phyloP scores from a whole-genome alignment of 1,140 invertebrate genomes.

The Diachasmimorpha longicaudata region DNA sequence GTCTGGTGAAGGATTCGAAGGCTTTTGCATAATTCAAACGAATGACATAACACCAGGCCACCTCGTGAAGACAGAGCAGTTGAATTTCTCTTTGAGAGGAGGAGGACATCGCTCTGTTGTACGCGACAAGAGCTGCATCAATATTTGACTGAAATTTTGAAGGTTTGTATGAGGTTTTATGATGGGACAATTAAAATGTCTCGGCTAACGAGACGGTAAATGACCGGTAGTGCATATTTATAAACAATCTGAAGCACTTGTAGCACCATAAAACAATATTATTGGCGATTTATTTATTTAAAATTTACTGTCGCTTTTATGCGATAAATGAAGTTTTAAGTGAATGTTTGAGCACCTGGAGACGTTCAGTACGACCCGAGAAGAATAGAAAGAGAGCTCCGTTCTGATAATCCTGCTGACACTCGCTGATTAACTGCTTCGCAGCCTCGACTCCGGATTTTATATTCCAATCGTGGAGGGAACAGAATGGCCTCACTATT shows the following conservation, averaged over 20 bases:
- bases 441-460: slow-evolving; percentile 68
- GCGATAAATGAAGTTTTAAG: background rate
- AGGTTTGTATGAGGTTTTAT: background rate
- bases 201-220: too few relatives aligned
- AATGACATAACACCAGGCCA: slow-evolving; percentile 76
- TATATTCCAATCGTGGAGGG: slow-evolving; percentile 70
- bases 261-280: too few relatives aligned
- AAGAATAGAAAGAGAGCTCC: slow-evolving; percentile 78
- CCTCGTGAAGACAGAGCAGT: slow-evolving; percentile 74
- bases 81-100: slow-evolving; percentile 73
- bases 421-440: slow-evolving; percentile 67
- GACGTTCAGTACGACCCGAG: slow-evolving; percentile 68
- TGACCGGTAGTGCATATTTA: too few relatives aligned
- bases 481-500: slow-evolving; percentile 75
- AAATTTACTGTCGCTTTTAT: too few relatives aligned
- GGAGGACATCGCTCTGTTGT: slow-evolving; percentile 66
- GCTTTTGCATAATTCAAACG: slow-evolving; percentile 69
- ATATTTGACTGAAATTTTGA: slow-evolving; percentile 68
- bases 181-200: background rate
- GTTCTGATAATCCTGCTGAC: slow-evolving; percentile 67
- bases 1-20: slow-evolving; percentile 65
- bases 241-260: too few relatives aligned
- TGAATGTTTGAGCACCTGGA: slow-evolving; percentile 64
- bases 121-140: slow-evolving; percentile 66
- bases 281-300: too few relatives aligned